These are phyloP conservation scores for Lutraria lutraria DNA, from an alignment of 2,888 invertebrate species.

Conservation along the genomic window DNA sequence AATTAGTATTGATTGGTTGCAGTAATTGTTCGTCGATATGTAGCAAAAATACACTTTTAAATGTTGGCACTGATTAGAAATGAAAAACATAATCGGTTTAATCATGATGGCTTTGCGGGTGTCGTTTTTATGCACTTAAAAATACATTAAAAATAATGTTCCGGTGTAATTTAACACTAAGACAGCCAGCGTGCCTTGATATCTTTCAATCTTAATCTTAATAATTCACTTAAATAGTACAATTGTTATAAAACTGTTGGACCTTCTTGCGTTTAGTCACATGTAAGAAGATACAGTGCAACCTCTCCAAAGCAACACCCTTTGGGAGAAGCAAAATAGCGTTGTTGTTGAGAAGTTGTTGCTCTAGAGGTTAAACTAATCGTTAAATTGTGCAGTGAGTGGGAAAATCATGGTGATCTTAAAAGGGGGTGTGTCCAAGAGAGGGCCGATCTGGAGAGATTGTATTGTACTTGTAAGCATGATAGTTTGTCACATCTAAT, in stretches of 20 bases:
- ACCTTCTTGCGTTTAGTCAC: not conserved
- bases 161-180: not conserved
- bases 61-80: not conserved
- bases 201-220: too few relatives aligned
- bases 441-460: too few relatives aligned
- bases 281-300: not conserved
- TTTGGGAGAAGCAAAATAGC: too few relatives aligned
- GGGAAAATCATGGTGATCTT: too few relatives aligned
- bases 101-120: not conserved
- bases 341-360: too few relatives aligned
- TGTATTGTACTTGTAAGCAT: too few relatives aligned
- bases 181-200: too few relatives aligned
- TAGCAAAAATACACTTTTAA: not conserved
- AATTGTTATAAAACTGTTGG: not conserved
- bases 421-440: too few relatives aligned
- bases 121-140: not conserved
- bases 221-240: not conserved
- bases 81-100: not conserved
- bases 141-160: not conserved
- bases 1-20: not conserved
- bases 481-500: not conserved
- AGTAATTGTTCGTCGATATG: not conserved
- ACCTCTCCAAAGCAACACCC: too few relatives aligned
- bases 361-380: too few relatives aligned
- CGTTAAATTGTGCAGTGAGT: too few relatives aligned